phyloP scores from a whole-genome alignment of 2,888 invertebrate genomes.

The Caradrina clavipalpis region DNA sequence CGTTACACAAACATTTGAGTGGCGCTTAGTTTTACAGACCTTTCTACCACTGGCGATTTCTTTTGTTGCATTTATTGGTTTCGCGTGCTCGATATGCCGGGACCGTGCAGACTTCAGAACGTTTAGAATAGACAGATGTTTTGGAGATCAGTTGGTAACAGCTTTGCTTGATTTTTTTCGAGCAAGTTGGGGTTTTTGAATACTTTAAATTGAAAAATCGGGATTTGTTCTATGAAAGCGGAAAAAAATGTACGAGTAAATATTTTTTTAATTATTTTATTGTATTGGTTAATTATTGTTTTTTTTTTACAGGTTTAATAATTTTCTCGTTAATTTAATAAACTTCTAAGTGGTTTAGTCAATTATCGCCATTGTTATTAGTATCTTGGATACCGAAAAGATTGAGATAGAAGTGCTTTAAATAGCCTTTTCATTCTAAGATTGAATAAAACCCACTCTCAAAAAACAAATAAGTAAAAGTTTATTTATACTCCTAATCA shows the following conservation, averaged over 20 bases:
- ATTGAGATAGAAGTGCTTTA: too few relatives aligned
- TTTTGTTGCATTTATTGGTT: constrained; percentile 74
- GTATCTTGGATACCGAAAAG: neutral
- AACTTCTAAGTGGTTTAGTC: neutral
- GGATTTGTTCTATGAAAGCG: too few relatives aligned
- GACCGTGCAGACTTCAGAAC: constrained; percentile 56
- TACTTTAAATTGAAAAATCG: too few relatives aligned
- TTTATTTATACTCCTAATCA: too few relatives aligned
- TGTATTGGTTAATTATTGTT: too few relatives aligned
- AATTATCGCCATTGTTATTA: neutral
- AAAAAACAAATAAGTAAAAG: too few relatives aligned
- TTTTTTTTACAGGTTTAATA: neutral
- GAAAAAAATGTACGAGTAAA: neutral
- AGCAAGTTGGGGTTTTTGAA: too few relatives aligned
- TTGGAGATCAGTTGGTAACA: neutral
- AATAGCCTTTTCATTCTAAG: too few relatives aligned
- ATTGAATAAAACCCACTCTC: too few relatives aligned
- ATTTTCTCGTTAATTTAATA: neutral
- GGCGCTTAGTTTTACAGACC: constrained; percentile 61
- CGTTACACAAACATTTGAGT: constrained; percentile 30
- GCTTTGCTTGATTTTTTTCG: neutral
- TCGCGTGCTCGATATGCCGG: constrained; percentile 73
- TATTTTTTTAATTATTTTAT: too few relatives aligned
- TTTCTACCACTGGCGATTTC: constrained; percentile 73
- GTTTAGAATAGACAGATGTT: constrained; percentile 53